phyloP scores from a whole-genome alignment of 2,888 invertebrate species.

The Rhodophaea formosa region DNA sequence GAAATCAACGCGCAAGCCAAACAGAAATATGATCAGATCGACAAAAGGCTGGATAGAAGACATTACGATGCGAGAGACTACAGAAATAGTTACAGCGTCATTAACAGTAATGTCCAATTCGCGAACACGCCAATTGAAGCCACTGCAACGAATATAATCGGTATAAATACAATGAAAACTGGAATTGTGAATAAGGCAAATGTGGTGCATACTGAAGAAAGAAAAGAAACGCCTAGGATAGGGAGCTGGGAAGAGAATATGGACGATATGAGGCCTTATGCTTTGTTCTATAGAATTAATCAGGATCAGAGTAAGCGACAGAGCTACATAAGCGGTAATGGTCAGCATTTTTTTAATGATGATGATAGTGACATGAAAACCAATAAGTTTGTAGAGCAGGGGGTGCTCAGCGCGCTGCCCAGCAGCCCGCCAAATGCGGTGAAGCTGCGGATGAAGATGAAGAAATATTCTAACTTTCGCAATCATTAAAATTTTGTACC shows the following conservation, averaged over 20 bases:
- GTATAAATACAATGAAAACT: conserved; percentile 43
- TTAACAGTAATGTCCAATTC: not conserved
- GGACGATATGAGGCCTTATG: conserved; percentile 45
- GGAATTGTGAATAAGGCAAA: conserved; percentile 35
- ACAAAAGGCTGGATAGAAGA: conserved; percentile 32
- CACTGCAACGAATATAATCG: conserved; percentile 26
- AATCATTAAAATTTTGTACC: conserved; percentile 22
- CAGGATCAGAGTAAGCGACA: not conserved
- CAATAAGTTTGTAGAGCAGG: not conserved
- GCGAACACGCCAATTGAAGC: not conserved
- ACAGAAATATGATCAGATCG: conserved; percentile 32
- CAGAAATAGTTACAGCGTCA: conserved; percentile 1
- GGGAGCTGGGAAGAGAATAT: conserved; percentile 39
- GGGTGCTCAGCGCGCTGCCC: not conserved
- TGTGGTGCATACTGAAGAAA: conserved; percentile 23
- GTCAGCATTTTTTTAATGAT: conserved; percentile 6
- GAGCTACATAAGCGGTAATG: not conserved
- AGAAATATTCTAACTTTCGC: conserved; percentile 36
- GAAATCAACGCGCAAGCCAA: conserved; percentile 21
- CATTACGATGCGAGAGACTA: conserved; percentile 35
- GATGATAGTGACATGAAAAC: not conserved
- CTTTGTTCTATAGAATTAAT: conserved; percentile 53
- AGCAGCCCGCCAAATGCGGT: conserved; percentile 17
- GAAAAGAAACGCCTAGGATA: conserved; percentile 27
- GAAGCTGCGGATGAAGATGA: conserved; percentile 39